Evolutionary conservation across 1,140 invertebrate species (phyloP), one percentile per base, ranked within the genome.

Genomic region (Achroia grisella): DNA sequence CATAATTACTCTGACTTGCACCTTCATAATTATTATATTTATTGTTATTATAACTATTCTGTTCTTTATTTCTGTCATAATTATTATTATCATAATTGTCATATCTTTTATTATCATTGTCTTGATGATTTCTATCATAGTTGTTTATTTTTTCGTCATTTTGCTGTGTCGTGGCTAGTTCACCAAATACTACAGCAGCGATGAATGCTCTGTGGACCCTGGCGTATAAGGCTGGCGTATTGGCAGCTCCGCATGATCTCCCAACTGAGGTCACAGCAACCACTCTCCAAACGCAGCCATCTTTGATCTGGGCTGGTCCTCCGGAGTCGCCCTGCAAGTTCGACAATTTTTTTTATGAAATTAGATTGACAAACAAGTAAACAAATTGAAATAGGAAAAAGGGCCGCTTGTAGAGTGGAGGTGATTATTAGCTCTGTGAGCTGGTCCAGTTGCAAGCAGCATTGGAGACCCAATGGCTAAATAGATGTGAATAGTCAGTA

Each of bases 241-340:
- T 66, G 0, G 64, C 46, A 0, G 79, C 70, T 0, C 87, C 89
- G 46, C 90, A 91, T 1, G 80, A 73, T 43, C 86, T 69, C 0
- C 90, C 90, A 31, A 90, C 86, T 3, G 90, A 91, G 0, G 89
- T 91, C 2, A 91, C 78, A 5, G 89, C 90, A 2, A 90, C 72
- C 3, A 91, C 61, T 27, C 87, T 60, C 67, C 87, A 89, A 0
- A 82, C 56, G 53, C 89, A 90, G 10, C 73, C 63, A 45, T 82
- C 82, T 39, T 67, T 71, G 1, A 88, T 58, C 68, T 90, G 89
- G 1, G 90, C 72, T 8, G 91, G 90, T 10, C 91, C 91, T 4
- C 91, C 91, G 3, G 91, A 93, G 63, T 93, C 91, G 50, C 91
- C 91, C 87, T 91, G 70, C 8, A 56, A 53, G 6, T 23, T 23